Base-by-base conservation (phyloP, 2,797 vertebrate genomes). In the Paratrypauchen microcephalus region DNA sequence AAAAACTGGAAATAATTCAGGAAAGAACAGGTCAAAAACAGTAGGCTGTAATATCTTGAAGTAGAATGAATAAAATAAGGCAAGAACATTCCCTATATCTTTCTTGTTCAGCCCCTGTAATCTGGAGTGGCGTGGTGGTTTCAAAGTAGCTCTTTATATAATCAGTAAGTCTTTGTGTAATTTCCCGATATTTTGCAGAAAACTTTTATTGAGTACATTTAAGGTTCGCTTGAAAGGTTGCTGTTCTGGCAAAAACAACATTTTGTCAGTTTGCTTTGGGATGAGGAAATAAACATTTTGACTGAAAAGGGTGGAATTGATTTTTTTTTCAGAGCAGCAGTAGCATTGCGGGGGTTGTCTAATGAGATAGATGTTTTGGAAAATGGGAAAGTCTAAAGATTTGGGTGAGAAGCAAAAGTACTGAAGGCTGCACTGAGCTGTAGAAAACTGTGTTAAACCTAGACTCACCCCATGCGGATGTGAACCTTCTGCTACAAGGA, bases 231-330 rank as follows among this genome's bases (percentile, higher is more conserved):
- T 8, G 28, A 9, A 18, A 60, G 58, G 28, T 60, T 60, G 28
- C 28, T 60, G 58, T 30, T 60, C 23, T 36, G 30, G 30, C 32
- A n/a, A 39, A 62, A 62, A 62, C 60, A 62, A 41, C 21, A 36
- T 62, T 18, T 45, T 45, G 41, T 45, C 41, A 45, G 6, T 36
- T 60, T 60, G 18, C 18, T 39, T 61, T 61, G 30, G 59, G 59
- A 8, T 39, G 18, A 39, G 30, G 30, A 63, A 62, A 45, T 45
- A 62, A 62, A 45, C 5, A 62, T 45, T 41, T 41, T 41, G 60
- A 45, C 32, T 62, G 36, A 23, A 62, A 21, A 62, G 36, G 1
- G 36, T 41, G 36, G 36, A 41, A 62, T 41, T 41, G n/a, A 62
- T 62, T 41, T 41, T 61, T 45, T 21, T 41, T 41, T 23, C 23